Evolutionary conservation across 2,797 vertebrate species (phyloP).

Genomic region (Capromys pilorides): DNA sequence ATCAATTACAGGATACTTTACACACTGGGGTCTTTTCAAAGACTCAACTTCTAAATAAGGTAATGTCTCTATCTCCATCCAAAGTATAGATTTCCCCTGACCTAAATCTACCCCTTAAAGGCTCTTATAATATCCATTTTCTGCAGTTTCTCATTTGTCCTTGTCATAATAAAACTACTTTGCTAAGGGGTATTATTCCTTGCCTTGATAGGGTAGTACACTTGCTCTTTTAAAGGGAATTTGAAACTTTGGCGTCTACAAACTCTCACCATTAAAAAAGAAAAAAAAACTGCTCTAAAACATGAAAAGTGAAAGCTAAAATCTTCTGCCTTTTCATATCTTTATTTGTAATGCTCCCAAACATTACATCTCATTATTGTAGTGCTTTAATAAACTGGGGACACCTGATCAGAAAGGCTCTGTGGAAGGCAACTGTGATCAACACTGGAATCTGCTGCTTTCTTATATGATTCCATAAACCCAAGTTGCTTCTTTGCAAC

Average conservation of each 20-base stretch:
- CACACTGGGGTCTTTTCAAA: slow-evolving; percentile 60
- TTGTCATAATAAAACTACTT: slow-evolving; percentile 55
- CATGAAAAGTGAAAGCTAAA: background rate
- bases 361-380: no score
- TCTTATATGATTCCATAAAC: background rate
- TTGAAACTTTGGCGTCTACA: slow-evolving; percentile 53
- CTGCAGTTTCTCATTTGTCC: slow-evolving; percentile 65
- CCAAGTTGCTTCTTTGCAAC: background rate
- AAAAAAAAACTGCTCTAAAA: background rate
- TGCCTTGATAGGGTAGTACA: background rate
- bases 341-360: background rate
- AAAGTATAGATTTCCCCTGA: slow-evolving; percentile 67
- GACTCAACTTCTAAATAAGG: slow-evolving; percentile 57
- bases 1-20: slow-evolving; percentile 71
- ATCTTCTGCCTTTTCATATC: background rate
- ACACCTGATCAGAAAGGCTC: background rate
- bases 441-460: background rate
- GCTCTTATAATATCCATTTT: slow-evolving; percentile 63
- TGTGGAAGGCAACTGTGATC: background rate
- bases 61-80: slow-evolving; percentile 61
- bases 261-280: background rate
- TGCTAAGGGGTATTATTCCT: slow-evolving; percentile 49
- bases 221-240: slow-evolving; percentile 63
- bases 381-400: background rate
- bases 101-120: slow-evolving; percentile 48